phyloP scores from a whole-genome alignment of 1,140 invertebrate species.

The Triops cancriformis region DNA sequence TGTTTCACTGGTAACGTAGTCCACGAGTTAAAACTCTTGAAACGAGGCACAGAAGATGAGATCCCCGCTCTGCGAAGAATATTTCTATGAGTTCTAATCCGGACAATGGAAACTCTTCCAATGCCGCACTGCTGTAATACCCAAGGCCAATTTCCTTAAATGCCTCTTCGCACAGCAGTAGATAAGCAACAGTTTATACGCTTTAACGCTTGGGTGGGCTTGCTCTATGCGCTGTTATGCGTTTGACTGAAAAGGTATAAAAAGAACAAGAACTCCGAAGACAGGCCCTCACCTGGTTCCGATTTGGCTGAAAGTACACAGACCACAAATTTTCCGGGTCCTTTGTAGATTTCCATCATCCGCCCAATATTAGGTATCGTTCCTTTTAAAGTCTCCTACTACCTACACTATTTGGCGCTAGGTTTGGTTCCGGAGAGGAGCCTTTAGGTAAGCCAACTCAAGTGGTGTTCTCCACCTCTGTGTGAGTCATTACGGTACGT shows the following conservation, averaged over 20 bases:
- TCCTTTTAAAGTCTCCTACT: constrained; percentile 4
- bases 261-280: background rate
- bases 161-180: background rate
- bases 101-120: too few relatives aligned
- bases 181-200: background rate
- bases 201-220: constrained; percentile 8
- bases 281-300: background rate
- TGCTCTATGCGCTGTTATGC: background rate
- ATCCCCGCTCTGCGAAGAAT: too few relatives aligned
- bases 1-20: too few relatives aligned
- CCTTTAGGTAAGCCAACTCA: background rate
- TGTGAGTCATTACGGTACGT: background rate
- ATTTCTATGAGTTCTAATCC: too few relatives aligned
- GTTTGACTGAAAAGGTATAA: background rate
- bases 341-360: constrained; percentile 2
- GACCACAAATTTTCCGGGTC: background rate
- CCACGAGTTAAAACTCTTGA: too few relatives aligned
- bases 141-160: background rate
- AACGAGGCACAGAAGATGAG: too few relatives aligned
- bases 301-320: constrained; percentile 6
- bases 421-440: background rate
- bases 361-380: constrained; percentile 9
- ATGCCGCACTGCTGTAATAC: background rate
- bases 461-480: background rate
- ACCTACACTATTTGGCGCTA: background rate